These are phyloP conservation scores for Lepidurus couesii DNA, from an alignment of 1,140 invertebrate species.

Conservation along the genomic window DNA sequence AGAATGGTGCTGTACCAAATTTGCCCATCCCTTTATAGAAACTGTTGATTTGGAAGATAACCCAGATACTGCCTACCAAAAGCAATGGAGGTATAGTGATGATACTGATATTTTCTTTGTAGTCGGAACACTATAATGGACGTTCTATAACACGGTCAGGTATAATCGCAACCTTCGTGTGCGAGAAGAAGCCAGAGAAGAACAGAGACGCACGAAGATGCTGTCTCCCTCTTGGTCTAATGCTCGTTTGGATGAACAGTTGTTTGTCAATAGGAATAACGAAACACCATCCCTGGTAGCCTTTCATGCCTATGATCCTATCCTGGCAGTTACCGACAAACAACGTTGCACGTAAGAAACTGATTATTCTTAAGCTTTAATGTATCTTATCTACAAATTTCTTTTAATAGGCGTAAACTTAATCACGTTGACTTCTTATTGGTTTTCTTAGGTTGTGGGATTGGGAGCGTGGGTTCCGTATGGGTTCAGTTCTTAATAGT, in stretches of 20 bases:
- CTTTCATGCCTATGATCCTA: slow-evolving; percentile 85
- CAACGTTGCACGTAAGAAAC: slow-evolving; percentile 67
- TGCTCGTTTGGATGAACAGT: slow-evolving; percentile 66
- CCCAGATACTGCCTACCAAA: slow-evolving; percentile 58
- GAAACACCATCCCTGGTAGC: slow-evolving; percentile 67
- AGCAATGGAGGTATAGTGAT: slow-evolving; percentile 57
- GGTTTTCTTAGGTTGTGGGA: slow-evolving; percentile 49
- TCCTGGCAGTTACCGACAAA: slow-evolving; percentile 76
- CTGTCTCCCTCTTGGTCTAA: slow-evolving; percentile 37
- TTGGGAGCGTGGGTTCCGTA: slow-evolving; percentile 46
- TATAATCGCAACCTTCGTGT: slow-evolving; percentile 59
- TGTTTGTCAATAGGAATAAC: slow-evolving; percentile 72
- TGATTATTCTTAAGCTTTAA: not conserved
- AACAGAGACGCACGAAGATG: slow-evolving; percentile 51
- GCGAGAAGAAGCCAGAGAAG: slow-evolving; percentile 55
- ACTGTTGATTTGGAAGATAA: slow-evolving; percentile 49
- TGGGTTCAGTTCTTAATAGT: slow-evolving; percentile 44
- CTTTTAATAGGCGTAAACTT: too few species aligned
- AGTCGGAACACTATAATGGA: too few species aligned
- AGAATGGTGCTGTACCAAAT: slow-evolving; percentile 75
- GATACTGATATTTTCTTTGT: too few species aligned
- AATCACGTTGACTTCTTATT: not conserved
- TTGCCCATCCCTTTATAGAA: slow-evolving; percentile 62
- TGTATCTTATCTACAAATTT: too few species aligned
- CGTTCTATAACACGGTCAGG: slow-evolving; percentile 34